A percentile compares a stretch with the other conserved stretches of the same genome.
These are phyloP conservation scores for Acromyrmex echinatior DNA, from an alignment of 1,140 invertebrate genomes.

Conservation along the genomic window DNA sequence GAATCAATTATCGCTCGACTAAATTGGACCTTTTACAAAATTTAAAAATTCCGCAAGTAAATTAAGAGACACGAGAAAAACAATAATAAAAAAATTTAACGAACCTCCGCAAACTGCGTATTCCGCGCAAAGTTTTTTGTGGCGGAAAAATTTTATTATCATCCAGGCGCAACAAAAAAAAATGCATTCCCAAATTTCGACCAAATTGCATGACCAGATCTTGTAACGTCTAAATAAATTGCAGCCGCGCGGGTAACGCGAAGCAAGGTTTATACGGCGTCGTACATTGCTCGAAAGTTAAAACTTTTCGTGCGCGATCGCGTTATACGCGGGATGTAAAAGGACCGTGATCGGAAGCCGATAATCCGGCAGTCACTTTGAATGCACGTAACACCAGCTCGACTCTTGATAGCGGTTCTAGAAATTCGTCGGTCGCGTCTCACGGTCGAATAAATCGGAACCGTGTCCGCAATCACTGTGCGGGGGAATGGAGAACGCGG, in stretches of 20 bases:
- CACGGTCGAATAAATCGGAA: constrained; percentile 52
- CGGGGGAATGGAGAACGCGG: not conserved
- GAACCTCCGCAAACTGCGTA: not conserved
- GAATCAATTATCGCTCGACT: not conserved
- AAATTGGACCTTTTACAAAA: constrained; percentile 10
- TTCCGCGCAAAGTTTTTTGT: constrained; percentile 2
- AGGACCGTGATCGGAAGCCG: constrained; percentile 48
- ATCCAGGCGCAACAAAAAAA: not conserved
- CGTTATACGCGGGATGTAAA: constrained; percentile 34
- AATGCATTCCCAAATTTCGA: constrained; percentile 22
- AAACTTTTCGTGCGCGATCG: constrained; percentile 6
- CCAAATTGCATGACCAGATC: not conserved
- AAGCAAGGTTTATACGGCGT: not conserved
- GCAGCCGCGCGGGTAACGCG: not conserved
- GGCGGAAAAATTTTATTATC: constrained; percentile 40
- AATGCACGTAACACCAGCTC: constrained; percentile 41
- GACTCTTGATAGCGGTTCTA: constrained; percentile 21
- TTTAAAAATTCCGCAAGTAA: constrained; percentile 1
- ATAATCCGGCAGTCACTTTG: constrained; percentile 43
- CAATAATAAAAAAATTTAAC: not conserved
- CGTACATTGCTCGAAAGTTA: constrained; percentile 18
- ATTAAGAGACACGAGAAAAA: not conserved
- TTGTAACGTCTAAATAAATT: constrained; percentile 23
- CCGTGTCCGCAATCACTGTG: constrained; percentile 7
- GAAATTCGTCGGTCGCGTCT: constrained; percentile 45